A percentile compares a stretch with the other conserved stretches of the same genome.
Evolutionary conservation across 2,113 vertebrate genomes (phyloP).

Genomic region (Centrocercus urophasianus): DNA sequence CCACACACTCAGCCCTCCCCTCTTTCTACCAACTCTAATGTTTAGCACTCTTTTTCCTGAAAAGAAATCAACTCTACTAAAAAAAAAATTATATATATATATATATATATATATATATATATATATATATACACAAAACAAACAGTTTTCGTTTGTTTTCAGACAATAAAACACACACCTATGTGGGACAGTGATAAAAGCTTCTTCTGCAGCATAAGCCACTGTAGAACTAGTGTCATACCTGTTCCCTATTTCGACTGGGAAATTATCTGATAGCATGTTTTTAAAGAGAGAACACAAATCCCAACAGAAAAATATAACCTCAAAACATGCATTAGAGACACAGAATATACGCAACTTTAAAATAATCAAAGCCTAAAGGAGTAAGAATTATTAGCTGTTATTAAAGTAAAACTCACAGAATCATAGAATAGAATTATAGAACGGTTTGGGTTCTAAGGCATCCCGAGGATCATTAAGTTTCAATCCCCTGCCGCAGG

Average conservation of each 20-base stretch:
- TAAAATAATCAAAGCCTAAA: neutral
- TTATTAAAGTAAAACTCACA: neutral
- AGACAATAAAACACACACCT: neutral
- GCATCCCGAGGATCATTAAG: no score
- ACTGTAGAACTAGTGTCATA: neutral
- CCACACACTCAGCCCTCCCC: fast-evolving
- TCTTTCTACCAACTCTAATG: neutral
- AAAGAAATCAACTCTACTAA: neutral
- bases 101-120: no score
- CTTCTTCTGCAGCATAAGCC: neutral
- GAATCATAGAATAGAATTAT: neutral
- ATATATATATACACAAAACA: no score
- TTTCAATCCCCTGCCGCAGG: no score
- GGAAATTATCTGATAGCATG: neutral
- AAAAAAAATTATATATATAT: no score
- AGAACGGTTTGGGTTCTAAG: no score
- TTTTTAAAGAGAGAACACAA: neutral
- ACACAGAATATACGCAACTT: neutral
- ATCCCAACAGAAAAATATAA: neutral
- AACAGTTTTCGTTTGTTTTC: neutral
- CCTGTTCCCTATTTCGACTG: neutral
- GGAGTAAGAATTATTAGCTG: neutral
- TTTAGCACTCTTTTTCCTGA: neutral
- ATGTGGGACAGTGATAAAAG: neutral
- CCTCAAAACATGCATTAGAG: neutral